A percentile compares a stretch with the other conserved stretches of the same genome.
Evolutionary conservation across 2,888 invertebrate species (phyloP).

Genomic region (Neelides folsomi): DNA sequence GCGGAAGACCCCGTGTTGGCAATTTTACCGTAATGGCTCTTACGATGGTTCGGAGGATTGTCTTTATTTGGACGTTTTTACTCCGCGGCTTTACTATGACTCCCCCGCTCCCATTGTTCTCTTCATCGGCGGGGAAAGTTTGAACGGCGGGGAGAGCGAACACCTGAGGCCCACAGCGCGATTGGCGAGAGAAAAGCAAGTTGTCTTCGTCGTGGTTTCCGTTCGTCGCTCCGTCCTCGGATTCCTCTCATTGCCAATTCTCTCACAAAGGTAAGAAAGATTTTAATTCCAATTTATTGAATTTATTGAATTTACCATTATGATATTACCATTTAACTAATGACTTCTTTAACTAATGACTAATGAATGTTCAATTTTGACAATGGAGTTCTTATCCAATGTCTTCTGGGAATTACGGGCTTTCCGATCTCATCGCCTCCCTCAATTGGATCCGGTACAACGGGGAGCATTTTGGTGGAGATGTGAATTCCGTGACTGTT

Average conservation of each 20-base stretch:
- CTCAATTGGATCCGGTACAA: conserved; percentile 69
- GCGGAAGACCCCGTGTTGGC: conserved; percentile 48
- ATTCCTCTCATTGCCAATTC: conserved; percentile 49
- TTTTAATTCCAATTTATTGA: too few species aligned
- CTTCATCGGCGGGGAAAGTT: conserved; percentile 60
- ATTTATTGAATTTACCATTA: too few species aligned
- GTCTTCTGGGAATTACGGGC: conserved; percentile 72
- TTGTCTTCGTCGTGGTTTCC: conserved; percentile 74
- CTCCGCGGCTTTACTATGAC: conserved; percentile 64
- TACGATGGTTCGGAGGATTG: conserved; percentile 66
- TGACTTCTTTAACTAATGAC: too few species aligned
- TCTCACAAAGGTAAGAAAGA: conserved; percentile 16
- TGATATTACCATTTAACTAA: too few species aligned
- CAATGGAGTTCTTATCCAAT: conserved; percentile 49
- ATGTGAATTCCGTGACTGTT: conserved; percentile 53
- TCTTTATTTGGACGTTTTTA: conserved; percentile 64
- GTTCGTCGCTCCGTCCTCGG: conserved; percentile 60
- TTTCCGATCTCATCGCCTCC: conserved; percentile 63
- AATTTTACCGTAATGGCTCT: conserved; percentile 53
- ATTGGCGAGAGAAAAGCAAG: conserved; percentile 61
- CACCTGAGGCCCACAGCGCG: conserved; percentile 56
- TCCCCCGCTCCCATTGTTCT: conserved; percentile 69
- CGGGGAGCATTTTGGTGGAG: conserved; percentile 68
- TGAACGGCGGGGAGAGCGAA: conserved; percentile 33
- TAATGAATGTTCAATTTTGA: too few species aligned